Base-by-base conservation (phyloP, 2,888 invertebrate genomes). In the Apodemia duryi region DNA sequence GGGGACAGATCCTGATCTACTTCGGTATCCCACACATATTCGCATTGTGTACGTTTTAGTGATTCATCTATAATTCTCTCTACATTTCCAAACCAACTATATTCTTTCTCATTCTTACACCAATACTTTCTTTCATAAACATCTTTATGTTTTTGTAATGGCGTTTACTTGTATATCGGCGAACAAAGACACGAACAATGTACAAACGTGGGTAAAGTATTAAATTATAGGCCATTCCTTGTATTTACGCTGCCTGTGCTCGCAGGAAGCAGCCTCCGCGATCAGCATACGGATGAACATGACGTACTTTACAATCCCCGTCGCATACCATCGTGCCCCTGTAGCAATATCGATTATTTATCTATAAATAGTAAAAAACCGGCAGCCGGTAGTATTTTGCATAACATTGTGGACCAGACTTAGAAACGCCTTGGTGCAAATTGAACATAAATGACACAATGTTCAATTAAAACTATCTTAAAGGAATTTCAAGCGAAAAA, bases 221-320 rank as follows among this genome's bases (percentile, higher is more conserved):
- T 77, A 77, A 78, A 80, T 76, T 76, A 72, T 73, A 72, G 65
- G 38, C 35, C 57, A 61, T 61, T 75, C 70, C 79, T 78, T 72
- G 76, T 68, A 63, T 72, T 71, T 77, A 75, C 78, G 80, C 81
- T 80, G 79, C 72, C 73, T 72, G 73, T 73, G 75, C 67, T 74
- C 76, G 77, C 89, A 87, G 91, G 90, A 90, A 91, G 76, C 84
- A 80, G 80, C 79, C 81, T 81, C 84, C 81, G 87, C 86, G 85
- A 72, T 72, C 78, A 71, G 90, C 83, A 90, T 91, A 90, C 84
- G 85, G 84, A 91, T 90, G 84, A 89, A 86, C 80, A 73, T 79
- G 81, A 83, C 83, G 83, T 81, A 80, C 80, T 83, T 81, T 78
- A 68, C 71, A 72, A 70, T 73, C 73, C 72, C 70, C 43, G 75